A percentile compares a stretch with the other conserved stretches of the same genome.
These are phyloP conservation scores for Rhopalosiphum padi DNA, from an alignment of 1,140 invertebrate genomes.

Conservation along the genomic window DNA sequence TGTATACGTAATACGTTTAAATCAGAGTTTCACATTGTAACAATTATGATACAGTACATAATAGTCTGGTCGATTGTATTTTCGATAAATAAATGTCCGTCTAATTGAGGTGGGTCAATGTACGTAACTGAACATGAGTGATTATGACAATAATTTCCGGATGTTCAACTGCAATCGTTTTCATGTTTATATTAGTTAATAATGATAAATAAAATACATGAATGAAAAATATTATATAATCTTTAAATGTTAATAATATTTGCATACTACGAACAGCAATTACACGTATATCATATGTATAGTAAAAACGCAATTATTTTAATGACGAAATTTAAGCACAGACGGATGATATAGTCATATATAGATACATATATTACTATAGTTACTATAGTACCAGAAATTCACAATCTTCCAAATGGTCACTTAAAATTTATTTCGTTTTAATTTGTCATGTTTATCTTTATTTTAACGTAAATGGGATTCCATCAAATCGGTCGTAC, in stretches of 20 bases:
- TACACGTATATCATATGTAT: not conserved
- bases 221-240: not conserved
- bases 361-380: not conserved
- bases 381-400: not conserved
- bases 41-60: not conserved
- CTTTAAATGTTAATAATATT: not conserved
- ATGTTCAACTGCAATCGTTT: not conserved
- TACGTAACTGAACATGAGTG: not conserved
- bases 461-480: not conserved
- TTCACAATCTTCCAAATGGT: not conserved
- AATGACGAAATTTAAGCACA: not conserved
- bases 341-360: no score
- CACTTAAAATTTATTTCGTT: not conserved
- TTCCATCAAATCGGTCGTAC: not conserved
- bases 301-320: not conserved
- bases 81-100: not conserved
- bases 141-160: not conserved
- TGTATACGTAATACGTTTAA: not conserved
- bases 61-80: not conserved
- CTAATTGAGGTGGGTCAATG: conserved; percentile 18
- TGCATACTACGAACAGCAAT: not conserved
- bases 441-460: not conserved
- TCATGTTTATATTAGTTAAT: no score
- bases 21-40: not conserved
- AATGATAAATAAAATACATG: not conserved